A percentile compares a stretch with the other conserved stretches of the same genome.
Conservation (phyloP, 2,797 vertebrate genomes). For the Oreochromis mossambicus region DNA sequence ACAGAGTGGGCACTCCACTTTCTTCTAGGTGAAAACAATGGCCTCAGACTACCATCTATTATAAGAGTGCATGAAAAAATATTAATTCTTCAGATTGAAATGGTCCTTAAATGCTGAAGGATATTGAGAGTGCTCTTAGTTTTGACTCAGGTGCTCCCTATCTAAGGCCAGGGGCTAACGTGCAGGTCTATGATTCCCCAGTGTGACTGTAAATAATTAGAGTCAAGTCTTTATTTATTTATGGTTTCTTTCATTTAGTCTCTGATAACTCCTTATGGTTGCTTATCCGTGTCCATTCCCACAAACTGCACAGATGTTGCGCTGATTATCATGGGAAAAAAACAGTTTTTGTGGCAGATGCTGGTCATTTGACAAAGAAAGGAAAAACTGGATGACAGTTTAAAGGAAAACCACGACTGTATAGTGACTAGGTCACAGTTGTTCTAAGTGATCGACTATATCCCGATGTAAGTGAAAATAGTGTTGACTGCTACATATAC, state of each 20-base stretch:
- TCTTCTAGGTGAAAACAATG: neutral
- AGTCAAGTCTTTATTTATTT: neutral
- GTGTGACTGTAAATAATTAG: neutral
- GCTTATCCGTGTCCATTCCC: slow-evolving; percentile 37
- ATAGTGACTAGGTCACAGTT: neutral
- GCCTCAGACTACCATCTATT: neutral
- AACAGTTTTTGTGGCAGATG: slow-evolving; percentile 39
- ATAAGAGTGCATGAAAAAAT: neutral
- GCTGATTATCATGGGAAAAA: slow-evolving; percentile 20
- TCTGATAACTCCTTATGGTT: slow-evolving; percentile 35
- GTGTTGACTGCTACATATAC: neutral
- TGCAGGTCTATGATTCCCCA: neutral
- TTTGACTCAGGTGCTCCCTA: neutral
- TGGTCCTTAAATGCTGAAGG: neutral
- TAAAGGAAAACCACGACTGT: neutral
- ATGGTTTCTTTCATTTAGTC: slow-evolving; percentile 18
- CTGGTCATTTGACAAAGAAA: neutral
- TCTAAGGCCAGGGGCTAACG: neutral
- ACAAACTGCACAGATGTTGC: slow-evolving; percentile 16
- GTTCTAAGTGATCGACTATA: neutral
- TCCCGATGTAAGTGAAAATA: neutral
- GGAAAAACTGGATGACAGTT: neutral
- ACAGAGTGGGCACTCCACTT: neutral
- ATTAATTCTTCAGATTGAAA: neutral
- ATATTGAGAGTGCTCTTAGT: neutral